Evolutionary conservation across 1,140 invertebrate species (phyloP), one percentile per base, ranked within the genome.

Genomic region (Aphelinus certus): DNA sequence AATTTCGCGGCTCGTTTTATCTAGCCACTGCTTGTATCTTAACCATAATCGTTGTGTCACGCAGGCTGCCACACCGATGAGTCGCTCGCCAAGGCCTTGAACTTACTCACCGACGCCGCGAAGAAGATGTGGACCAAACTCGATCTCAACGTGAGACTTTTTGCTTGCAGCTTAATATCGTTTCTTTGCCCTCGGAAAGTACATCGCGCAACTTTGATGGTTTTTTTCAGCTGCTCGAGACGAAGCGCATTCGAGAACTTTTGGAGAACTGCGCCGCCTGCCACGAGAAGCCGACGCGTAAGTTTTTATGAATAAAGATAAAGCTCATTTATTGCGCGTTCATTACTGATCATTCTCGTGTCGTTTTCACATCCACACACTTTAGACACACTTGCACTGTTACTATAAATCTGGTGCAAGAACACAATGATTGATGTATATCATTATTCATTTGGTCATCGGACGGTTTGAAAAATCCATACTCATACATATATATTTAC

Each of bases 261-360:
- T 87, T 97, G 56, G 93, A 94, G 83, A 92, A 93, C 77, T 96
- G 95, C 84, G 93, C 94, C 69, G 90, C 92, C 76, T 94, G 94
- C 81, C 81, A 82, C 46, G 78, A 78, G 77, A 73, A 62, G 62
- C 79, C 76, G 66, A 83, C 83, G 70, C 80, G 86, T 86, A 83
- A 83, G 82, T 76, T 7, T 1, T 7, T 26, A 71, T 55, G 47
- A 48, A 64, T 47, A 65, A 76, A 73, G 49, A 67, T 49, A 60
- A 60, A 60, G 58, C 4, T 26, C 26, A 26, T 26, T 26, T 26
- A 26, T 26, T 26, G 26, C 26, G 26, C 26, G 26, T 26, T 26
- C 26, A 26, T 26, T 26, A 26, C 26, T 26, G 26, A 26, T 26
- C 26, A 26, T 26, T 26, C 26, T 26, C 26, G 26, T 26, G 26